Percentiles rank a stretch among this genome's conserved stretches.
Evolutionary conservation across 2,113 vertebrate species (phyloP).

Genomic region (Osmerus eperlanus): DNA sequence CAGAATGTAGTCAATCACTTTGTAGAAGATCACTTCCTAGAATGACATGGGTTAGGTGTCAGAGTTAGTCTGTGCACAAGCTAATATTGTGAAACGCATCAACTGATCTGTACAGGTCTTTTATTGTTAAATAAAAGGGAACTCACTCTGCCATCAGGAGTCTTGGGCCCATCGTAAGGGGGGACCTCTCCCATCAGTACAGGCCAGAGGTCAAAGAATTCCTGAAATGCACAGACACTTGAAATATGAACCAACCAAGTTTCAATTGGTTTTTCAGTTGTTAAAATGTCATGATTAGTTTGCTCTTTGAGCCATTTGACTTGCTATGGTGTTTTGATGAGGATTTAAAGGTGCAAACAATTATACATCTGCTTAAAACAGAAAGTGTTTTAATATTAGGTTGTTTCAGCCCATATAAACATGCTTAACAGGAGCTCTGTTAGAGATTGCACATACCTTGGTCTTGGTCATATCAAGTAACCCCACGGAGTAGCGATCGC

Average conservation of each 20-base stretch:
- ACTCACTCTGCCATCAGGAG: conserved; percentile 78
- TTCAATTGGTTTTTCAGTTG: too few relatives aligned
- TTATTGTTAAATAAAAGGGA: neutral
- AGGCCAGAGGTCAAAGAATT: conserved; percentile 80
- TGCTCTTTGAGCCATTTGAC: too few relatives aligned
- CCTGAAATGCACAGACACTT: conserved; percentile 50
- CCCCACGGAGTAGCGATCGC: conserved; percentile 79
- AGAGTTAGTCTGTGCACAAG: neutral
- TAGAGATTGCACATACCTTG: conserved; percentile 60
- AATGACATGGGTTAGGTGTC: conserved; percentile 7
- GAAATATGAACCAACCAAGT: too few relatives aligned
- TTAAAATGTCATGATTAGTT: too few relatives aligned
- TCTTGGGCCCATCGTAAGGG: conserved; percentile 76
- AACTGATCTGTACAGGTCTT: neutral
- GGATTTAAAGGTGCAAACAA: too few relatives aligned
- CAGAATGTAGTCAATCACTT: conserved; percentile 78
- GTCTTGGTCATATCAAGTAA: conserved; percentile 82
- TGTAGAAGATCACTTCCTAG: conserved; percentile 78
- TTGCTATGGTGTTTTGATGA: too few relatives aligned
- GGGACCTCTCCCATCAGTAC: conserved; percentile 77
- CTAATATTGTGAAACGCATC: neutral
- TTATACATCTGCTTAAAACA: too few relatives aligned
- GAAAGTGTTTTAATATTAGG: too few relatives aligned
- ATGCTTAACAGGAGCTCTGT: too few relatives aligned
- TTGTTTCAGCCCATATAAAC: too few relatives aligned